phyloP scores from a whole-genome alignment of 2,797 vertebrate species.

The Poeciliopsis gracilis region DNA sequence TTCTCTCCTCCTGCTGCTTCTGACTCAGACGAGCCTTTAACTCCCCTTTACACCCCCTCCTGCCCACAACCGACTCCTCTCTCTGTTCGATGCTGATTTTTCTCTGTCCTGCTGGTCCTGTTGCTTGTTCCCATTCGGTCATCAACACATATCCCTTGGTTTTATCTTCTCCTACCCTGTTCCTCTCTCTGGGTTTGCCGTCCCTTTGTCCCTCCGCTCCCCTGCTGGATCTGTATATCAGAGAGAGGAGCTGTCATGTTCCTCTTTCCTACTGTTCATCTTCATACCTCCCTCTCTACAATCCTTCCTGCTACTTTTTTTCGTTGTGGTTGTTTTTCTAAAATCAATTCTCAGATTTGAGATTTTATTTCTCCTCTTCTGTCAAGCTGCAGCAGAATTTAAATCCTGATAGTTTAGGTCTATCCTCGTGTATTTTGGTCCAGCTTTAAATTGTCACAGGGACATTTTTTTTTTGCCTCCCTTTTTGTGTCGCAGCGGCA shows the following conservation, averaged over 20 bases:
- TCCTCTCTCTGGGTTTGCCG: neutral
- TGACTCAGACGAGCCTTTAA: constrained; percentile 6
- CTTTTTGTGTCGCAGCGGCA: constrained; percentile 22
- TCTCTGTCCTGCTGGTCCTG: constrained; percentile 19
- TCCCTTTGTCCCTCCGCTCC: constrained; percentile 21
- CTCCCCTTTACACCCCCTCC: neutral
- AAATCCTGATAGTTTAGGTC: neutral
- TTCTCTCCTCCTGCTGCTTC: constrained; percentile 14
- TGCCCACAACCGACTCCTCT: constrained; percentile 3
- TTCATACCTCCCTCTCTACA: neutral
- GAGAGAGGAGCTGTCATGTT: constrained; percentile 22
- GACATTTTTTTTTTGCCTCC: neutral
- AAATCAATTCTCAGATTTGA: neutral
- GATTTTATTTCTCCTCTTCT: neutral
- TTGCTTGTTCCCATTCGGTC: constrained; percentile 8
- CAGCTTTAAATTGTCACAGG: constrained; percentile 6
- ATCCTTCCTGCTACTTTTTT: neutral
- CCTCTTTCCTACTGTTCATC: constrained; percentile 11
- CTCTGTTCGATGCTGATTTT: constrained; percentile 6
- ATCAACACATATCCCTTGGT: constrained; percentile 11
- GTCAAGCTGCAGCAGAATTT: neutral
- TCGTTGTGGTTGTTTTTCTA: neutral
- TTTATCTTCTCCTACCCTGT: neutral
- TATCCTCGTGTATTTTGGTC: neutral
- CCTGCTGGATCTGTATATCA: constrained; percentile 39